These are phyloP conservation scores for Trachelus tabidus DNA, from an alignment of 2,888 invertebrate genomes.

Conservation along the genomic window DNA sequence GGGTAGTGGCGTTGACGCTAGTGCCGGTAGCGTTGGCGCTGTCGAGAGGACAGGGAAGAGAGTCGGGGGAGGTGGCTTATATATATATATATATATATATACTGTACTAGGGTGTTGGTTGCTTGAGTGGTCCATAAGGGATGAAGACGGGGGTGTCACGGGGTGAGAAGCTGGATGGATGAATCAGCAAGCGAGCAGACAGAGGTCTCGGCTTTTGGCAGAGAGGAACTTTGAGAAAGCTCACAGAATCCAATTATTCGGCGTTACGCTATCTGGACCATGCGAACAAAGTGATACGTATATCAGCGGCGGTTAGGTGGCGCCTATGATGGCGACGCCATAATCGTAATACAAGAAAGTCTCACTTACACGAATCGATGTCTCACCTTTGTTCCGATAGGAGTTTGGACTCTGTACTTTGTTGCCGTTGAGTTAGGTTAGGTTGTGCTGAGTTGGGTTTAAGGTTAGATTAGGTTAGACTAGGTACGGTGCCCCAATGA, in stretches of 20 bases:
- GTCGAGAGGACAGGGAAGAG: not conserved
- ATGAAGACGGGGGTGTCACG: not conserved
- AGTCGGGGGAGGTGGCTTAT: not conserved
- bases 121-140: not conserved
- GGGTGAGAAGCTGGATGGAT: not conserved
- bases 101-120: not conserved
- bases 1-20: not conserved
- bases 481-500: not conserved
- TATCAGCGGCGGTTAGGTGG: not conserved
- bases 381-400: not conserved
- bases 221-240: not conserved
- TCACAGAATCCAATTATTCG: constrained; percentile 5
- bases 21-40: not conserved
- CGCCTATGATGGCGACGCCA: not conserved
- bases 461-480: not conserved
- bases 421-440: not conserved
- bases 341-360: not conserved
- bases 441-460: not conserved
- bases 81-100: too few relatives aligned
- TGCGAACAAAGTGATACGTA: constrained; percentile 12
- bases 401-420: not conserved
- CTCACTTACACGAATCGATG: not conserved
- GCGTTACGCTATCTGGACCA: constrained; percentile 5
- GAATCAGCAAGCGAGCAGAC: not conserved
- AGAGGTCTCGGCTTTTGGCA: constrained; percentile 1